Conservation (phyloP, 2,113 vertebrate genomes). For the Gulo gulo region DNA sequence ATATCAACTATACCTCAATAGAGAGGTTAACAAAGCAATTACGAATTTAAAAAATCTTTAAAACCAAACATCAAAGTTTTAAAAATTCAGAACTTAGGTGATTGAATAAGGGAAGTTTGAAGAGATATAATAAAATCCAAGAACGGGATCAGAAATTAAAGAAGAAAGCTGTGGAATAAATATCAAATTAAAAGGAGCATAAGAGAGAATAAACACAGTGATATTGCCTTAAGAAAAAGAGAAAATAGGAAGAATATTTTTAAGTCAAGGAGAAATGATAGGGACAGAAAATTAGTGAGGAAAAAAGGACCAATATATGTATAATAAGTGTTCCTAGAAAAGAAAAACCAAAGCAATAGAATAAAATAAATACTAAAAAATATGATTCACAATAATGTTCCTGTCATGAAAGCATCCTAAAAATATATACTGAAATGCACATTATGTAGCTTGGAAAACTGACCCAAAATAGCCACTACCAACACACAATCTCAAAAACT, state of each 20-base stretch:
- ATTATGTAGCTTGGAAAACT: neutral
- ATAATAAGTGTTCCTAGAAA: neutral
- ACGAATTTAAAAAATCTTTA: neutral
- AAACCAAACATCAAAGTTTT: neutral
- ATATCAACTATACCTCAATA: neutral
- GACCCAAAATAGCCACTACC: neutral
- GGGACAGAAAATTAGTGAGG: neutral
- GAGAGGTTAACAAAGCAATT: neutral
- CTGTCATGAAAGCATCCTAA: neutral
- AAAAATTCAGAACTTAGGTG: neutral
- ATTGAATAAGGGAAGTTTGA: neutral
- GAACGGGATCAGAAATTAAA: neutral
- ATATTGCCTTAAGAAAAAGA: neutral
- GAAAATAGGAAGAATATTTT: neutral
- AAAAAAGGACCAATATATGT: neutral
- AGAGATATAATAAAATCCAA: neutral
- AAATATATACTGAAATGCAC: neutral
- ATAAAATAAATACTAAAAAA: neutral
- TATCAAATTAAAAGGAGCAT: neutral
- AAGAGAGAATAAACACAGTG: neutral
- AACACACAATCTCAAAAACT: neutral
- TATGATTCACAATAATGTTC: neutral
- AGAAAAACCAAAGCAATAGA: neutral
- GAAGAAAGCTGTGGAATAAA: neutral
- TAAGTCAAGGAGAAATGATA: neutral